Conservation (phyloP, 2,888 invertebrate species). For the Microctonus hyperodae region DNA sequence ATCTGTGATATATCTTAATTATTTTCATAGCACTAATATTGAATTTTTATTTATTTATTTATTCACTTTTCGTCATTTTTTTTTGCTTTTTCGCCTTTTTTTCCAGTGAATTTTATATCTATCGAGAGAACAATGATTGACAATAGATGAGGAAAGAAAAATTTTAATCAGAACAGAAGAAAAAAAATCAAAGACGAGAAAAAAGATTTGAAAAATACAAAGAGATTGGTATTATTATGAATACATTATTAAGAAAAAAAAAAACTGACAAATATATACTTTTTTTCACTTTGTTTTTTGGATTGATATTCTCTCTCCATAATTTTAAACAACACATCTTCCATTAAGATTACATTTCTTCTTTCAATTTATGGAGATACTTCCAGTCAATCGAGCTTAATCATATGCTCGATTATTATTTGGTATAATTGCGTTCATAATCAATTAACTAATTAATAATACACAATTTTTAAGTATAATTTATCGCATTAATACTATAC, state of each 20-base stretch:
- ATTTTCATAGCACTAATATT: slow-evolving; percentile 35
- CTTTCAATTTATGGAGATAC: slow-evolving; percentile 22
- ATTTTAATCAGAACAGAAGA: no score
- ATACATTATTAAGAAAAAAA: not conserved
- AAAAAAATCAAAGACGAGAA: slow-evolving; percentile 28
- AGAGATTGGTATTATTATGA: not conserved
- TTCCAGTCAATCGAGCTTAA: slow-evolving; percentile 17
- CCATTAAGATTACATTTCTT: not conserved
- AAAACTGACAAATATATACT: not conserved
- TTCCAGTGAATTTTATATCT: not conserved
- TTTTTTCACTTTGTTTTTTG: not conserved
- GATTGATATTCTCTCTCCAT: not conserved
- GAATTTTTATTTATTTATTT: no score
- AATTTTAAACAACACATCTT: not conserved
- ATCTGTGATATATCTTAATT: slow-evolving; percentile 49
- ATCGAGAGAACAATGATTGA: slow-evolving; percentile 32
- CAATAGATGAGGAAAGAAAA: no score
- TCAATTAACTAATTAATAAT: slow-evolving; percentile 28
- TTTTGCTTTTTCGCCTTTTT: slow-evolving; percentile 35
- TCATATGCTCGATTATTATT: slow-evolving; percentile 41
- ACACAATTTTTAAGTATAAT: not conserved
- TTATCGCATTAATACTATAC: not conserved
- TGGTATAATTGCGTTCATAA: slow-evolving; percentile 52
- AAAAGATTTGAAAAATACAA: slow-evolving; percentile 21
- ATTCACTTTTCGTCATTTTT: not conserved